Evolutionary conservation across 2,797 vertebrate species (phyloP).

Genomic region (Crotalus adamanteus): DNA sequence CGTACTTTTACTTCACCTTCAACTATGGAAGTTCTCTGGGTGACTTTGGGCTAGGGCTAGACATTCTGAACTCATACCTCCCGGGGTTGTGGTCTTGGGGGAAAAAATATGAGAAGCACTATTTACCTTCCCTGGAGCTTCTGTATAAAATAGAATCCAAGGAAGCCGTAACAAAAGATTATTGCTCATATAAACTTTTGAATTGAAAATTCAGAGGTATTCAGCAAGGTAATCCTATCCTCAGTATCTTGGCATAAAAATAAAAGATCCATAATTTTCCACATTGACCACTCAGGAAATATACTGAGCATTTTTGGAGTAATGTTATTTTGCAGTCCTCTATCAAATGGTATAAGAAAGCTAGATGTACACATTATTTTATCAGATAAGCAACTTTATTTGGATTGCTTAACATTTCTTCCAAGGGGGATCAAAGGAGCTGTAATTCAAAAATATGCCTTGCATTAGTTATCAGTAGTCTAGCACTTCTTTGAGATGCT

Average conservation of each 20-base stretch:
- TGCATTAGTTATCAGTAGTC: background rate
- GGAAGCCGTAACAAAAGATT: background rate
- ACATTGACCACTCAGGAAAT: background rate
- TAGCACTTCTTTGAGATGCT: background rate
- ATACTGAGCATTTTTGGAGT: background rate
- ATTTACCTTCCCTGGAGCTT: background rate
- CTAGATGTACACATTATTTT: background rate
- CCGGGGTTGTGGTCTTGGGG: background rate
- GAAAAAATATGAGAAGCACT: background rate
- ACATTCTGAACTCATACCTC: background rate
- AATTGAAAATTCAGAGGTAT: background rate
- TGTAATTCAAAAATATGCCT: constrained; percentile 5
- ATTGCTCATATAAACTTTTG: background rate
- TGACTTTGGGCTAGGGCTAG: background rate
- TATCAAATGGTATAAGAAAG: background rate
- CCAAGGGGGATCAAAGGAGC: background rate
- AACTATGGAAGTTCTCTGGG: background rate
- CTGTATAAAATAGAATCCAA: background rate
- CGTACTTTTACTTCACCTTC: background rate
- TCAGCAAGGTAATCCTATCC: background rate
- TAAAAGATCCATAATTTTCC: background rate
- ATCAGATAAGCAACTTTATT: background rate
- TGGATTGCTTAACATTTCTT: background rate
- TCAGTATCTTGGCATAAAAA: background rate
- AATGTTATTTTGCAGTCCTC: background rate